Evolutionary conservation across 2,113 vertebrate genomes (phyloP), one percentile per base, ranked within the genome.

Genomic region (Platichthys flesus): DNA sequence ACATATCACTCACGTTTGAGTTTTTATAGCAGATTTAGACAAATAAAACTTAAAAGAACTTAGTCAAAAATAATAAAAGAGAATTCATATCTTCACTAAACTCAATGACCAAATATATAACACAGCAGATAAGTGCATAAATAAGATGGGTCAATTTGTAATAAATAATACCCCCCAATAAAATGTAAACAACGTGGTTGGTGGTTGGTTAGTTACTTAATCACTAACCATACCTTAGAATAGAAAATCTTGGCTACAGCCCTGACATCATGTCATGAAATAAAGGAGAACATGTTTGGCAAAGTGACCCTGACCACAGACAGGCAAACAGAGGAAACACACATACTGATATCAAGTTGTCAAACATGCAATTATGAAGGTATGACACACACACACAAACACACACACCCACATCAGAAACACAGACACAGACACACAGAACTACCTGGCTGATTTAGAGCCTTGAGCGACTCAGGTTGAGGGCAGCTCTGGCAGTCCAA

Each of bases 401-500:
- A 31, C 37, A 65, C 62, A 45, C 28, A 70, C 40, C 54, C 74
- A 15, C 45, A 61, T 51, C 28, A 23, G 23, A 23, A 23, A 12
- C 55, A 51, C 54, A 58, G 40, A 71, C 67, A 71, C 57, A 31
- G 20, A 79, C 55, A 76, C 58, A 79, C 57, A 63, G n/a, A 65
- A 42, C 8, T 69, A 88, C 81, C 80, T 78, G 78, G 77, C 78
- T 87, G 89, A 84, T 85, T 74, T 24, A 35, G 84, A 54, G 86
- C 86, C 21, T 86, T 81, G 84, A 84, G 83, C 71, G 35, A 67
- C 85, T 78, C 78, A 79, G 85, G 83, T 80, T 56, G 85, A 88
- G 87, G 87, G 84, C 89, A 90, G 78, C 75, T 49, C 78, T 81
- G 89, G 60, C 86, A 75, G 88, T 88, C 86, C 86, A 40, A 83